Percentiles rank a stretch among this genome's conserved stretches.
These are phyloP conservation scores for Scytalopus superciliaris DNA, from an alignment of 2,113 vertebrate genomes.

Conservation along the genomic window DNA sequence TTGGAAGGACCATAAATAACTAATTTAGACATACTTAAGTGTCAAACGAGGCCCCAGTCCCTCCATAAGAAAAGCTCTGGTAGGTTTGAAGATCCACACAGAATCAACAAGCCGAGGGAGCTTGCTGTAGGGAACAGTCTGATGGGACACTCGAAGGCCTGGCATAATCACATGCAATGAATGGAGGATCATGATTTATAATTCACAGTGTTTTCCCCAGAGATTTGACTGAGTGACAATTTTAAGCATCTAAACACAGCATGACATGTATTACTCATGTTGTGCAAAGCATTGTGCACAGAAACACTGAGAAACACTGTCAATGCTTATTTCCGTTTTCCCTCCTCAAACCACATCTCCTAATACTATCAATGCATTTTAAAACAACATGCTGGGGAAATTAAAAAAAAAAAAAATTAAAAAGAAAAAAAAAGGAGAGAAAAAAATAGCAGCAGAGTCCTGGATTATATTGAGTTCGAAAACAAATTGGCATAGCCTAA, in stretches of 20 bases:
- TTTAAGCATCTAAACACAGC: neutral
- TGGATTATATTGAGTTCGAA: neutral
- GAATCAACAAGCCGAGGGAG: neutral
- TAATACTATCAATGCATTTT: neutral
- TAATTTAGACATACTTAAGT: neutral
- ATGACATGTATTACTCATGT: neutral
- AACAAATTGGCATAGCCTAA: neutral
- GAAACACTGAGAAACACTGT: neutral
- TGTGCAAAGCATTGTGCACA: neutral
- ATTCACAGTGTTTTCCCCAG: neutral
- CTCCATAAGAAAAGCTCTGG: accelerated
- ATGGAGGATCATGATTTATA: neutral
- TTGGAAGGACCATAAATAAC: neutral
- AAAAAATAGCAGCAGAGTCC: neutral
- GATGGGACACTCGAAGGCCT: neutral
- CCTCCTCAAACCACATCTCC: neutral
- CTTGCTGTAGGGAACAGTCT: neutral
- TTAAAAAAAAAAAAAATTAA: neutral
- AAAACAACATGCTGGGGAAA: neutral
- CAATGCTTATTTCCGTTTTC: neutral
- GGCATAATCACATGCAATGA: neutral
- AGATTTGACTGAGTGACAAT: neutral
- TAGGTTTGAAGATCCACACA: neutral
- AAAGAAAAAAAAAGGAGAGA: neutral
- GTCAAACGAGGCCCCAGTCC: neutral